Evolutionary conservation across 2,113 vertebrate genomes (phyloP).

Genomic region (Oceanites oceanicus): DNA sequence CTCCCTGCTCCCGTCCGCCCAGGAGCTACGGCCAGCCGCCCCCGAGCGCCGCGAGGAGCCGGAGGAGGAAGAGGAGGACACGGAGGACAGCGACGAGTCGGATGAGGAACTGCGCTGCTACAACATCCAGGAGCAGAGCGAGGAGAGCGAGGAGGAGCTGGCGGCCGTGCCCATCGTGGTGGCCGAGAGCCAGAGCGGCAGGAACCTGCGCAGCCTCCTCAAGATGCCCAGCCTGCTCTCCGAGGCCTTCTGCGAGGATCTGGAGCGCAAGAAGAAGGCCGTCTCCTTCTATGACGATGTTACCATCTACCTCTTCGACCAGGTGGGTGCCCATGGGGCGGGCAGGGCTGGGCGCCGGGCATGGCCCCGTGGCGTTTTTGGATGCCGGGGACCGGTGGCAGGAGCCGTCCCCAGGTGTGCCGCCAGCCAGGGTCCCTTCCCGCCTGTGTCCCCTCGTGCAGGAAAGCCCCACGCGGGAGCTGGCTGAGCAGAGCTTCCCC

Average conservation of each 20-base stretch:
- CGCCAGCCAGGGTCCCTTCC: neutral
- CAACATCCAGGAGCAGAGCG: slow-evolving; percentile 86
- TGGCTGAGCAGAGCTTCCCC: slow-evolving; percentile 82
- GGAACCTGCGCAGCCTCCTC: slow-evolving; percentile 90
- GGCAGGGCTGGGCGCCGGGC: rapidly evolving
- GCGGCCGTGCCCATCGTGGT: slow-evolving; percentile 86
- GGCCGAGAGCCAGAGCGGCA: slow-evolving; percentile 84
- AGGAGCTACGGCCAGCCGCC: neutral
- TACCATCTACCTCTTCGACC: slow-evolving; percentile 97
- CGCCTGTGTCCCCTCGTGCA: slow-evolving; percentile 8
- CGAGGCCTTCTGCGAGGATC: slow-evolving; percentile 83
- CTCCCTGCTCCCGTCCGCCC: neutral
- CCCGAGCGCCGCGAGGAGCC: slow-evolving; percentile 69
- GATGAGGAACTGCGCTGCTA: slow-evolving; percentile 89
- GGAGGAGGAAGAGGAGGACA: slow-evolving; percentile 84
- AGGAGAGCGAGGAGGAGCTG: slow-evolving; percentile 92
- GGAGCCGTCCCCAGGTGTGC: neutral
- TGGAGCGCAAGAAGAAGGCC: slow-evolving; percentile 93
- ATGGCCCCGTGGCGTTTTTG: rapidly evolving
- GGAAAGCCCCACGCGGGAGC: slow-evolving; percentile 94
- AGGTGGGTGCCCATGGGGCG: slow-evolving; percentile 70
- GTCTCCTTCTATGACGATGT: slow-evolving; percentile 98
- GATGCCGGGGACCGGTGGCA: neutral
- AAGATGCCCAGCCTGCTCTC: slow-evolving; percentile 88
- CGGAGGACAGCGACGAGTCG: slow-evolving; percentile 89